Percentiles rank a stretch among this genome's conserved stretches.
Conservation (phyloP, 2,113 vertebrate species). For the Nibea albiflora region DNA sequence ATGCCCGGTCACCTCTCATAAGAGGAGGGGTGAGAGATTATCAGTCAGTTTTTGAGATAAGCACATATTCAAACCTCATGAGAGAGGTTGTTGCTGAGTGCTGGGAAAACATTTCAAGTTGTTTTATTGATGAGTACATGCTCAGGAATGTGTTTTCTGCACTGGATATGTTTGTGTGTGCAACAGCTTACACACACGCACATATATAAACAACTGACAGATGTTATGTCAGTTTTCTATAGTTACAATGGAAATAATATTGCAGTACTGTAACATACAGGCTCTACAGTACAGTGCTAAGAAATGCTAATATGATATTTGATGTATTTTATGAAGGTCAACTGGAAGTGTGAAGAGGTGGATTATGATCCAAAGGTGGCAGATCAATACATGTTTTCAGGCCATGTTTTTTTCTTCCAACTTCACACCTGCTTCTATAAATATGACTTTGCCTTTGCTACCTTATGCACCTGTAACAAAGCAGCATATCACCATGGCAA, state of each 20-base stretch:
- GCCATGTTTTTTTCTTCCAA: neutral
- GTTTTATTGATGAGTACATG: too few species aligned
- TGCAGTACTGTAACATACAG: too few species aligned
- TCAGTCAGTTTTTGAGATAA: neutral
- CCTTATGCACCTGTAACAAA: neutral
- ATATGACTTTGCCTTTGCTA: neutral
- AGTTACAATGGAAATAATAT: too few species aligned
- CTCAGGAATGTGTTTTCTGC: too few species aligned
- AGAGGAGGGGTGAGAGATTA: too few species aligned
- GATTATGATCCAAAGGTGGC: neutral
- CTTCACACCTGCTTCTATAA: neutral
- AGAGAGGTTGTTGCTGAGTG: neutral
- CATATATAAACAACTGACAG: too few species aligned
- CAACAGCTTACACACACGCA: too few species aligned
- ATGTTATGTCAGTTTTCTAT: too few species aligned
- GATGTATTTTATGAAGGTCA: neutral
- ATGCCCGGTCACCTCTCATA: too few species aligned
- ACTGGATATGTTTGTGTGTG: too few species aligned
- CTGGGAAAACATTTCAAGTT: neutral
- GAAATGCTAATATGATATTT: neutral
- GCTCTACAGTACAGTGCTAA: too few species aligned
- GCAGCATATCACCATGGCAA: neutral
- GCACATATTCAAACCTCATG: neutral
- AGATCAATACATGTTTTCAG: neutral
- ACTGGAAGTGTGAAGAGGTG: neutral